A percentile compares a stretch with the other conserved stretches of the same genome.
Conservation (phyloP, 2,797 vertebrate species). For the Pitangus sulphuratus region DNA sequence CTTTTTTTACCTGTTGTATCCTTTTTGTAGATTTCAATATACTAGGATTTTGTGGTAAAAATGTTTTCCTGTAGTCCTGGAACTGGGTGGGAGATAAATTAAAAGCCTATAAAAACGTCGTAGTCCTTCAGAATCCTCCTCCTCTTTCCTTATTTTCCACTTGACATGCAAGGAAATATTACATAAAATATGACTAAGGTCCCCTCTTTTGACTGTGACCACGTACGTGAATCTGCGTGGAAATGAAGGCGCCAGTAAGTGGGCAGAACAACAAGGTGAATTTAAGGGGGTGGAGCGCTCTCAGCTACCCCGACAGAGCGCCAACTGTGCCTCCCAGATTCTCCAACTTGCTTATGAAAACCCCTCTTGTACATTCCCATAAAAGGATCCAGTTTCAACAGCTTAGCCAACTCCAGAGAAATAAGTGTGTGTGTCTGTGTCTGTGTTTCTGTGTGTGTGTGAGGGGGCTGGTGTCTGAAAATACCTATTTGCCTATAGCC, state of each 20-base stretch:
- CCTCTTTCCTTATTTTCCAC: background rate
- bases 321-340: background rate
- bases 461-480: background rate
- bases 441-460: background rate
- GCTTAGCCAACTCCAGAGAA: background rate
- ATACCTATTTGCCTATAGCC: background rate
- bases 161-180: background rate
- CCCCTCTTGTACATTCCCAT: background rate
- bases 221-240: background rate
- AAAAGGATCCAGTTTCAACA: constrained; percentile 32
- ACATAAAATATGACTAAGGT: background rate
- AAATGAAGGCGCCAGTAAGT: background rate
- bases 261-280: background rate
- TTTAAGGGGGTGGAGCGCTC: background rate
- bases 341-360: constrained; percentile 25
- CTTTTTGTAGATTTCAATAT: background rate
- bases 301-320: background rate
- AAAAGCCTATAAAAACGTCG: background rate
- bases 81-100: background rate
- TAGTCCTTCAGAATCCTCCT: background rate
- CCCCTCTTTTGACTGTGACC: background rate
- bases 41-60: background rate
- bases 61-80: background rate
- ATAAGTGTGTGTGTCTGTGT: background rate
- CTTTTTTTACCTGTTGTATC: background rate